Percentiles rank a stretch among this genome's conserved stretches.
Evolutionary conservation across 2,888 invertebrate species (phyloP).

Genomic region (Leptothorax acervorum): DNA sequence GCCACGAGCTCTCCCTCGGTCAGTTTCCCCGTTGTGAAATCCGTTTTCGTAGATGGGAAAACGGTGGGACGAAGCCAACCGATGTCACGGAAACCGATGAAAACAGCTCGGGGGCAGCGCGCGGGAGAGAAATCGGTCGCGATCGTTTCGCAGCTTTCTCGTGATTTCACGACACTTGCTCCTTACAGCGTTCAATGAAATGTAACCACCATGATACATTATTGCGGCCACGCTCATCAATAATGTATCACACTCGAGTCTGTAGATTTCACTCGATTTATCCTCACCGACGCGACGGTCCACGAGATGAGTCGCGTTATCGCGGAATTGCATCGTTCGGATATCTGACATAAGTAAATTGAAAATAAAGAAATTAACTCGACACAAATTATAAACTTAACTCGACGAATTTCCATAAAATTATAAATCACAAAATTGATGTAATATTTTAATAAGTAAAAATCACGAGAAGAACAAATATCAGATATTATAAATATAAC

Average conservation of each 20-base stretch:
- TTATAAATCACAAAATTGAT: neutral
- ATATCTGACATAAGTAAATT: neutral
- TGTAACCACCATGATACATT: constrained; percentile 23
- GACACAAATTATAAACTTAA: neutral
- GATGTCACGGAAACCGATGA: constrained; percentile 30
- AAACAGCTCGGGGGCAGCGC: neutral
- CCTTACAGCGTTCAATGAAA: constrained; percentile 38
- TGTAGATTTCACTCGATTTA: constrained; percentile 17
- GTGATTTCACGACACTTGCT: constrained; percentile 57
- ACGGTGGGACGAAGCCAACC: neutral
- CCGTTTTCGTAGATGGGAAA: constrained; percentile 17
- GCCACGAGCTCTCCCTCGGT: neutral
- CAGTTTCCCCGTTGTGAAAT: constrained; percentile 13
- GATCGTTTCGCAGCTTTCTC: constrained; percentile 59
- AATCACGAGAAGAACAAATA: neutral
- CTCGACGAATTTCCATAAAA: neutral
- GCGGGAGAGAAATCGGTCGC: constrained; percentile 54
- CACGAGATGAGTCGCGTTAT: neutral
- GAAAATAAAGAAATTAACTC: neutral
- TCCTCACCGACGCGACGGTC: neutral
- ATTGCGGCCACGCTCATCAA: constrained; percentile 7
- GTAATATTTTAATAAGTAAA: neutral
- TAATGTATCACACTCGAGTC: constrained; percentile 38
- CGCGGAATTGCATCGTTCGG: neutral
- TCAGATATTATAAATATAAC: neutral